Evolutionary conservation across 2,797 vertebrate species (phyloP).

Genomic region (Adrianichthys oophorus): DNA sequence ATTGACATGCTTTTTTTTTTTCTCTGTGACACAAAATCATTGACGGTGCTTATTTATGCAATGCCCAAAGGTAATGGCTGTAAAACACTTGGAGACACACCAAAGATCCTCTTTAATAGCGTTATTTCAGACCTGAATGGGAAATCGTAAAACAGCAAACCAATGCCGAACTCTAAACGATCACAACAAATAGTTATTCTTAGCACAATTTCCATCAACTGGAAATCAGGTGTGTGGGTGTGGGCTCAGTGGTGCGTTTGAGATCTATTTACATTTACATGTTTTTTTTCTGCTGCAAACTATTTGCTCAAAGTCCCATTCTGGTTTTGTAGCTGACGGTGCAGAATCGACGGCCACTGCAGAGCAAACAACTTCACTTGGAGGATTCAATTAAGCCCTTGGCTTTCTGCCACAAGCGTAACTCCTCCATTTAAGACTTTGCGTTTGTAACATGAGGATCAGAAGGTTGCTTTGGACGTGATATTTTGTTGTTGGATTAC

Average conservation of each 20-base stretch:
- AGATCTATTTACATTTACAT: slow-evolving; percentile 9
- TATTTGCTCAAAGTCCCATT: slow-evolving; percentile 12
- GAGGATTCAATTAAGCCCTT: slow-evolving; percentile 44
- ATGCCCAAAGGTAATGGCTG: slow-evolving; percentile 19
- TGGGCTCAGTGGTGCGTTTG: slow-evolving; percentile 13
- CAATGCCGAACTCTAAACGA: slow-evolving; percentile 11
- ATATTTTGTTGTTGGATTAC: not conserved
- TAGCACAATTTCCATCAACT: slow-evolving; percentile 11
- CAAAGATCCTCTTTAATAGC: slow-evolving; percentile 12
- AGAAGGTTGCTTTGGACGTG: not conserved
- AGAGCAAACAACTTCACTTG: slow-evolving; percentile 46
- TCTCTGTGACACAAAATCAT: slow-evolving; percentile 16
- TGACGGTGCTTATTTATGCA: slow-evolving; percentile 20
- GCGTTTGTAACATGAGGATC: not conserved
- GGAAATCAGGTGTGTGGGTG: slow-evolving; percentile 3
- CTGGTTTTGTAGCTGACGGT: slow-evolving; percentile 8
- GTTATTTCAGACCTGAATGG: slow-evolving; percentile 10
- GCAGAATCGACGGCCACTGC: slow-evolving; percentile 24
- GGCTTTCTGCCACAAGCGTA: slow-evolving; percentile 14
- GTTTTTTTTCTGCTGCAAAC: slow-evolving; percentile 5
- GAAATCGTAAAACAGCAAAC: slow-evolving; percentile 23
- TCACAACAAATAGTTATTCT: slow-evolving; percentile 11
- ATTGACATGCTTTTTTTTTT: not conserved
- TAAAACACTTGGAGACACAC: slow-evolving; percentile 27
- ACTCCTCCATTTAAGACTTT: slow-evolving; percentile 2